phyloP scores from a whole-genome alignment of 2,888 invertebrate genomes.

The Aelia acuminata region DNA sequence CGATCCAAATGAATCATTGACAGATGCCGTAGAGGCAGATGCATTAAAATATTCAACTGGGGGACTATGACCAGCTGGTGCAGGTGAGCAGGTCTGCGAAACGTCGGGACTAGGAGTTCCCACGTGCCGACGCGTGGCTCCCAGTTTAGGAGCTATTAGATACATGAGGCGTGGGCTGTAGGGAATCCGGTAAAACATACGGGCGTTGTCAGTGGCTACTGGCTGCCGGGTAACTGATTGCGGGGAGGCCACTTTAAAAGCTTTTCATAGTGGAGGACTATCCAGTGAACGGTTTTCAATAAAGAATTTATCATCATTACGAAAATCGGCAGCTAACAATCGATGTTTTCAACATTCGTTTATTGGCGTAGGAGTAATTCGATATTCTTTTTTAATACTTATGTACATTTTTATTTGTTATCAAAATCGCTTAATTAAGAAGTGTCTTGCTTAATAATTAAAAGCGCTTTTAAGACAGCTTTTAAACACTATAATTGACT shows the following conservation, averaged over 20 bases:
- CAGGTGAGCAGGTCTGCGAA: slow-evolving; percentile 56
- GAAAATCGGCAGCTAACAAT: neutral
- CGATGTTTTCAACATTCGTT: neutral
- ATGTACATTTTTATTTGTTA: no score
- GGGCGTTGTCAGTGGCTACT: slow-evolving; percentile 14
- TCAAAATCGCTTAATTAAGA: no score
- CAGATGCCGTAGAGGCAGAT: slow-evolving; percentile 51
- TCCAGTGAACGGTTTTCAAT: neutral
- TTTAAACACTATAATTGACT: no score
- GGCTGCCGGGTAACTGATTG: neutral
- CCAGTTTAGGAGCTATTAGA: slow-evolving; percentile 33
- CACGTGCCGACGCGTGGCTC: slow-evolving; percentile 51
- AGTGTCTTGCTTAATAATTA: no score
- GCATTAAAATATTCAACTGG: slow-evolving; percentile 36
- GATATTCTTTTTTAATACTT: neutral
- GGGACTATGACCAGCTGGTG: slow-evolving; percentile 49
- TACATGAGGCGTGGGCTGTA: neutral
- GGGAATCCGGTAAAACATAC: slow-evolving; percentile 38
- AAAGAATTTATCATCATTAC: neutral
- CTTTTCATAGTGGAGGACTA: neutral
- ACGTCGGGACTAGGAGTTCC: slow-evolving; percentile 41
- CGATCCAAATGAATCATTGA: slow-evolving; percentile 56
- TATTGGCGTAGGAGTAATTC: neutral
- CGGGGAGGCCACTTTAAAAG: neutral
- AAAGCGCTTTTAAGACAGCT: no score